Evolutionary conservation across 2,113 vertebrate species (phyloP).

Genomic region (Carettochelys insculpta): DNA sequence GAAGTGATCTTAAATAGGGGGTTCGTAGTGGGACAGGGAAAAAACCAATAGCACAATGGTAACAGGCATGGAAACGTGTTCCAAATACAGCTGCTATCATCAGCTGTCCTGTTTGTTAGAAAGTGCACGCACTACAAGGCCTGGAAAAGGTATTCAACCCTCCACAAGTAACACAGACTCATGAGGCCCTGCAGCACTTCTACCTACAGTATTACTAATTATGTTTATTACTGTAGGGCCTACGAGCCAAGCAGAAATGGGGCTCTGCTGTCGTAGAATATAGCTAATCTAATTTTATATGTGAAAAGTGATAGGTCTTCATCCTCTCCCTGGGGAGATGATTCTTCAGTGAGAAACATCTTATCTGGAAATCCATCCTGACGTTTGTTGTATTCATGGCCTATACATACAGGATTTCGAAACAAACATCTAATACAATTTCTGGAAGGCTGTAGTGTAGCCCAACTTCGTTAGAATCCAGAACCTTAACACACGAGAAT

Average conservation of each 20-base stretch:
- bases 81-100: background rate
- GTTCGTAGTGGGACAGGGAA: background rate
- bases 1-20: background rate
- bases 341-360: background rate
- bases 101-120: background rate
- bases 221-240: background rate
- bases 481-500: background rate
- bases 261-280: background rate
- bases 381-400: background rate
- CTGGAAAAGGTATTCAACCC: background rate
- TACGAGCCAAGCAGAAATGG: background rate
- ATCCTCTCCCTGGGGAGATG: background rate
- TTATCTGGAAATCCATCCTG: background rate
- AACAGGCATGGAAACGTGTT: background rate
- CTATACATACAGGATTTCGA: background rate
- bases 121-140: background rate
- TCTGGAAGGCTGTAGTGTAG: background rate
- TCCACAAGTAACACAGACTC: background rate
- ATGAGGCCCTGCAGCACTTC: background rate
- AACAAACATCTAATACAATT: background rate
- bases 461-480: background rate
- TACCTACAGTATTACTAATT: background rate
- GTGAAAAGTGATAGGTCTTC: background rate
- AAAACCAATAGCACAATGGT: background rate
- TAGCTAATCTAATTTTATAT: background rate